Base-by-base conservation (phyloP, 2,888 invertebrate species). In the Drosophila phalerata region DNA sequence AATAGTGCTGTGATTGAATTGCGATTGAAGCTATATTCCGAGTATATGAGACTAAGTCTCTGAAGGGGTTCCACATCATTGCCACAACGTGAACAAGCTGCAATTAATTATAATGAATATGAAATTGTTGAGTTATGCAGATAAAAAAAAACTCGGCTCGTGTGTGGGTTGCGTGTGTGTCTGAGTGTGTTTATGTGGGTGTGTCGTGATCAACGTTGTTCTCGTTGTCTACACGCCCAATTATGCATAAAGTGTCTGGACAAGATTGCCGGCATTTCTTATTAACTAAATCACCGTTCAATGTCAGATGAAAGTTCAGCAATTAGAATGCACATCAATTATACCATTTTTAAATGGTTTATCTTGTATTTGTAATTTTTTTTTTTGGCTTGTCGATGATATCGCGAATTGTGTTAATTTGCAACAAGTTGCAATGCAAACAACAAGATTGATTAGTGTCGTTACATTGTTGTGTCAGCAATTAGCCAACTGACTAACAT, bases 31-130 rank as follows among this genome's bases (percentile, higher is more conserved):
- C 51, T 25, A 15, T 19, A 25, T 25, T 47, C 34, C 22, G 47
- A 19, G 42, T 28, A 55, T n/a, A 6, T 2, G 32, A 56, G 15
- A 28, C 32, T 3, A 15, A 17, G 64, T 30, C 52, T 63, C 68
- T 49, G 51, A 69, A 57, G 32, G 28, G 62, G 60, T 58, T 47
- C 43, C 43, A 22, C 19, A 43, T 65, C 62, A 65, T 51, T 45
- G 42, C 43, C 40, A 52, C 45, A 58, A 38, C 25, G 55, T 51
- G 60, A 65, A 73, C 75, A 70, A 65, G 61, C 62, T 65, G 71
- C 76, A 80, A 80, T 85, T 85, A 85, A 72, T 82, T 79, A 69
- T 69, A 85, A 77, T 84, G 53, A 56, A 69, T 77, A 69, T 74
- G 58, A 76, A 85, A 87, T 65, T 78, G 62, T 62, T 61, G 42